Percentiles rank a stretch among this genome's conserved stretches.
Conservation (phyloP, 2,113 vertebrate species). For the Pristiophorus japonicus region DNA sequence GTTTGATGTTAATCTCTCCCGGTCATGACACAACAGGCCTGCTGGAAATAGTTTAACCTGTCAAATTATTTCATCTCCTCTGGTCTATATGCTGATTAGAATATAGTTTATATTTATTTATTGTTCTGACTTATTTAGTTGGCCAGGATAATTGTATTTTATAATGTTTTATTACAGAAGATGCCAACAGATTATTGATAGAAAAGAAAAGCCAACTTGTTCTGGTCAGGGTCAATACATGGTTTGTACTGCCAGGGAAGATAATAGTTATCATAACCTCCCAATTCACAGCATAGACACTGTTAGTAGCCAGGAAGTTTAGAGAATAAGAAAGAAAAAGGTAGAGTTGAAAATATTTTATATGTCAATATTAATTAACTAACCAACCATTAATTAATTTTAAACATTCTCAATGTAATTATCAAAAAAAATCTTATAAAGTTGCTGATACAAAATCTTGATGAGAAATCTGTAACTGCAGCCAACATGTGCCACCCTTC, state of each 20-base stretch:
- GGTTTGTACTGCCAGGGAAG: background rate
- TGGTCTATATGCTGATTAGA: background rate
- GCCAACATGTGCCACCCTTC: background rate
- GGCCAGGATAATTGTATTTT: background rate
- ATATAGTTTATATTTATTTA: background rate
- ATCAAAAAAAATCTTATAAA: background rate
- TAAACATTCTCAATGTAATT: background rate
- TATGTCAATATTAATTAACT: background rate
- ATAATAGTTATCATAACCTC: background rate
- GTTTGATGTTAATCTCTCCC: constrained; percentile 7
- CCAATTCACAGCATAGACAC: background rate
- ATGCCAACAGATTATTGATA: background rate
- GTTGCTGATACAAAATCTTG: background rate
- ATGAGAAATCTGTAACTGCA: background rate
- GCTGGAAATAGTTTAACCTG: constrained; percentile 2
- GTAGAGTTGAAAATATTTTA: background rate
- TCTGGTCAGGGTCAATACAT: background rate
- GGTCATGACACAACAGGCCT: background rate
- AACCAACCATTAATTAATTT: background rate
- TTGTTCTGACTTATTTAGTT: background rate
- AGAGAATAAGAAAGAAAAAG: background rate
- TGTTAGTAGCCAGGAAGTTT: background rate
- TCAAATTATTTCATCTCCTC: background rate
- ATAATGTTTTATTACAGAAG: background rate
- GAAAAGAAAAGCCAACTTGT: background rate